Evolutionary conservation across 2,113 vertebrate species (phyloP).

Genomic region (Myrmecobius fasciatus): DNA sequence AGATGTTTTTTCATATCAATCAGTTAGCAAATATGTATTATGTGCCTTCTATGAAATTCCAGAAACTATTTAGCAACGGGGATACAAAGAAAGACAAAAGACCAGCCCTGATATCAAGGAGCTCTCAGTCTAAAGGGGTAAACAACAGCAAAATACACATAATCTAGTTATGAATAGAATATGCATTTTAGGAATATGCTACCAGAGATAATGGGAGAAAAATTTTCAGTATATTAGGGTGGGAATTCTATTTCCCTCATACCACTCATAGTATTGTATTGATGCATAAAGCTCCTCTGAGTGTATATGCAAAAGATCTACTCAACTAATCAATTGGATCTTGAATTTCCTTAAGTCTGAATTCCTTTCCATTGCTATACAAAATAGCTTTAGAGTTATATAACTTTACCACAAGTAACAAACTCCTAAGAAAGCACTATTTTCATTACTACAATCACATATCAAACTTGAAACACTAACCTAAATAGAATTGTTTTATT

Average conservation of each 20-base stretch:
- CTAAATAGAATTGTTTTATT: slow-evolving; percentile 28
- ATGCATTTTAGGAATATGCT: neutral
- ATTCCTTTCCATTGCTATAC: neutral
- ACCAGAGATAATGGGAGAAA: neutral
- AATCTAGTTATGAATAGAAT: neutral
- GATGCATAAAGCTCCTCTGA: neutral
- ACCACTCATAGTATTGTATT: neutral
- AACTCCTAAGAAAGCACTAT: neutral
- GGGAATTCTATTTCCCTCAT: neutral
- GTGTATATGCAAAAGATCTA: neutral
- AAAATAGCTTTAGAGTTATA: neutral
- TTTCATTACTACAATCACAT: neutral
- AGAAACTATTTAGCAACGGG: neutral
- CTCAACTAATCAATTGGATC: neutral
- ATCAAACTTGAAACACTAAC: slow-evolving; percentile 7
- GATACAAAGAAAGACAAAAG: neutral
- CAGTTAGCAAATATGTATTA: neutral
- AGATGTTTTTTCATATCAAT: neutral
- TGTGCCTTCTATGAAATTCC: neutral
- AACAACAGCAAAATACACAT: neutral
- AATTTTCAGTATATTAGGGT: neutral
- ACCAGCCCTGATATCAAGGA: neutral
- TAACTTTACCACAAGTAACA: neutral
- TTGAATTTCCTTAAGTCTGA: slow-evolving; percentile 36
- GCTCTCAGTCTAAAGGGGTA: neutral